Conservation (phyloP, 2,113 vertebrate species). For the Leucosticte australis region DNA sequence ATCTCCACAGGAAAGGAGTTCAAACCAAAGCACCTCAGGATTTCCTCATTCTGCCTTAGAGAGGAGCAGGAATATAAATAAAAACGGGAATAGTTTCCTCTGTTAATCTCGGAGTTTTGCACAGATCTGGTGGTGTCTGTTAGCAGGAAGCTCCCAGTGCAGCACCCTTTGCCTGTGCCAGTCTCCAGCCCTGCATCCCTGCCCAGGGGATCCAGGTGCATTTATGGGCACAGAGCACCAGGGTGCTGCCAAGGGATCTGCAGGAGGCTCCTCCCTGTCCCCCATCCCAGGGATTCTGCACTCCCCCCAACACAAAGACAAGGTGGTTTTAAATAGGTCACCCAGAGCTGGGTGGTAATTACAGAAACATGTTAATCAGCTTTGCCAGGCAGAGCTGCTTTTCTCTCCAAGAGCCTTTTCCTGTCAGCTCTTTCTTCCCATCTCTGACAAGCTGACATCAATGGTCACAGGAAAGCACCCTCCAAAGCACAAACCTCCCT, state of each 20-base stretch:
- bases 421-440: neutral
- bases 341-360: conserved; percentile 32
- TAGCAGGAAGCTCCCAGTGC: neutral
- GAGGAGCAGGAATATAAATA: neutral
- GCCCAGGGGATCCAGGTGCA: fast-evolving
- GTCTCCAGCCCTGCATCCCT: neutral
- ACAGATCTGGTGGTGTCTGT: neutral
- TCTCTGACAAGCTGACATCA: neutral
- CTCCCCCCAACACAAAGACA: neutral
- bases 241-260: neutral
- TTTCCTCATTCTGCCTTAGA: neutral
- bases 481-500: neutral
- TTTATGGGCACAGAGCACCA: neutral
- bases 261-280: neutral
- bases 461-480: neutral
- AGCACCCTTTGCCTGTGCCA: fast-evolving
- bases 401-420: neutral
- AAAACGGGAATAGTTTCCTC: neutral
- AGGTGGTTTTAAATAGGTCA: conserved; percentile 46
- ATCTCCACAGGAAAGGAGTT: neutral
- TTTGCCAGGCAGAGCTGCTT: conserved; percentile 43
- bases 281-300: neutral
- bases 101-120: neutral
- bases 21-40: neutral
- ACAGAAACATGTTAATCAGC: conserved; percentile 45